Evolutionary conservation across 2,113 vertebrate genomes (phyloP).

Genomic region (Lophochroa leadbeateri): DNA sequence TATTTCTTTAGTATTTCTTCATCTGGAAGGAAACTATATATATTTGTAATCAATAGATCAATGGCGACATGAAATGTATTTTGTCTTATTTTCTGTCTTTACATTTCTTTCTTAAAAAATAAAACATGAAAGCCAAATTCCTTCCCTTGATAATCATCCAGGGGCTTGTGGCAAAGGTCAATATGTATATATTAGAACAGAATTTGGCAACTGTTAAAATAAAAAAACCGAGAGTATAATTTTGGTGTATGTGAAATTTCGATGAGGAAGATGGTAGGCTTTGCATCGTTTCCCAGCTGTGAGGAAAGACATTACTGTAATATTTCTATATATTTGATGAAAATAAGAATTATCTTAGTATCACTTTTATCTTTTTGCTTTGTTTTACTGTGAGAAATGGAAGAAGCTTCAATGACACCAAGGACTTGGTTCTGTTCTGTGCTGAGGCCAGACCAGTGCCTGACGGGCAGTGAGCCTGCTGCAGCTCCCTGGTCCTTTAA

Average conservation of each 20-base stretch:
- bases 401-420: neutral
- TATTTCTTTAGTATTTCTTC: constrained; percentile 59
- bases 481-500: neutral
- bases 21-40: constrained; percentile 38
- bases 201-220: constrained; percentile 42
- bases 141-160: constrained; percentile 24
- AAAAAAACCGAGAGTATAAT: neutral
- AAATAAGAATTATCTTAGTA: neutral
- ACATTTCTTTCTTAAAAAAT: constrained; percentile 59
- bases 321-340: constrained; percentile 6
- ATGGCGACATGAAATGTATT: constrained; percentile 35
- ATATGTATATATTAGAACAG: neutral
- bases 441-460: neutral
- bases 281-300: constrained; percentile 15
- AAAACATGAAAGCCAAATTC: constrained; percentile 52
- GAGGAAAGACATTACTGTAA: neutral
- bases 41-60: constrained; percentile 39
- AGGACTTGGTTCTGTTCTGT: neutral
- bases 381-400: neutral
- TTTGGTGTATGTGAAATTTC: constrained; percentile 10
- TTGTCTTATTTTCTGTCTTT: constrained; percentile 57
- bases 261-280: neutral
- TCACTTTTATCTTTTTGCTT: neutral
- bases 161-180: neutral
- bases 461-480: neutral